A percentile compares a stretch with the other conserved stretches of the same genome.
Conservation (phyloP, 2,113 vertebrate genomes). For the Hemibates koningsi region DNA sequence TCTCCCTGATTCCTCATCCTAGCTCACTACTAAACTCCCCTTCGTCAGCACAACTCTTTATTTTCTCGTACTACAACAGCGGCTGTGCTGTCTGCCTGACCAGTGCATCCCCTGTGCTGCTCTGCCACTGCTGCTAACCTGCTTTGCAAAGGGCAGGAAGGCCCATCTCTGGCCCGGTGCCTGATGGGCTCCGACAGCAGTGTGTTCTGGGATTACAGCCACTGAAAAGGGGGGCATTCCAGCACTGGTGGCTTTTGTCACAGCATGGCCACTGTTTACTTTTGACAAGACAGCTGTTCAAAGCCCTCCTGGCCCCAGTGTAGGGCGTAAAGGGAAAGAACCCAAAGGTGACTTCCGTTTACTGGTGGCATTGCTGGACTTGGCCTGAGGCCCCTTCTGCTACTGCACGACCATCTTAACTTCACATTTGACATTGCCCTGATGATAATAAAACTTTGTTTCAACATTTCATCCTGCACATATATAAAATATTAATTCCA, state of each 20-base stretch:
- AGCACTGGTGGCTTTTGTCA: slow-evolving; percentile 58
- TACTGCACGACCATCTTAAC: neutral
- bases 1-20: slow-evolving; percentile 21
- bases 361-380: neutral
- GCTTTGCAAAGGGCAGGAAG: slow-evolving; percentile 62
- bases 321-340: slow-evolving; percentile 39
- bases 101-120: slow-evolving; percentile 21
- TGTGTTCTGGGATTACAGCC: slow-evolving; percentile 51
- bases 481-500: neutral
- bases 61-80: slow-evolving; percentile 47
- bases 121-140: slow-evolving; percentile 40
- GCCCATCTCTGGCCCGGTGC: slow-evolving; percentile 41
- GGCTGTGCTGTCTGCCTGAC: slow-evolving; percentile 51
- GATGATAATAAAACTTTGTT: neutral
- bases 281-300: slow-evolving; percentile 69
- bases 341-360: slow-evolving; percentile 53
- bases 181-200: slow-evolving; percentile 69
- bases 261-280: slow-evolving; percentile 61
- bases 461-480: neutral
- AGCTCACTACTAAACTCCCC: slow-evolving; percentile 30
- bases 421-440: neutral
- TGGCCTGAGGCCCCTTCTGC: neutral
- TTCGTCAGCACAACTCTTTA: slow-evolving; percentile 70
- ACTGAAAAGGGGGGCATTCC: slow-evolving; percentile 72
- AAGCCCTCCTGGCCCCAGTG: slow-evolving; percentile 34